These are phyloP conservation scores for Oegoconia quadripuncta DNA, from an alignment of 2,888 invertebrate genomes.

Conservation along the genomic window DNA sequence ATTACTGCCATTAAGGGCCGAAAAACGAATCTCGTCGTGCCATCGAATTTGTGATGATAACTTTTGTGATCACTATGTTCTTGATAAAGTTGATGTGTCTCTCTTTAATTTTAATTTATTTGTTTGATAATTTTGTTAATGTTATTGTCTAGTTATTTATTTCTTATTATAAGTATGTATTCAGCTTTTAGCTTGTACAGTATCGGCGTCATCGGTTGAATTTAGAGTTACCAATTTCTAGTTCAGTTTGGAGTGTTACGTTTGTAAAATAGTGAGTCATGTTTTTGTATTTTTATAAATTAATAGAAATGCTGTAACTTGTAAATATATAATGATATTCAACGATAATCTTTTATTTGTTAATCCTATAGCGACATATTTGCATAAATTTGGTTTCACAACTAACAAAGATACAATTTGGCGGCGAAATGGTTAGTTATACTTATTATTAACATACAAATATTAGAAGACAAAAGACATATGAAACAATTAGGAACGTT, in stretches of 20 bases:
- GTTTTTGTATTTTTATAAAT: slow-evolving; percentile 64
- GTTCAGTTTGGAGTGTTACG: slow-evolving; percentile 57
- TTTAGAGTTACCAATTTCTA: slow-evolving; percentile 67
- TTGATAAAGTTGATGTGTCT: slow-evolving; percentile 46
- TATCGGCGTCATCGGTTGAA: slow-evolving; percentile 47
- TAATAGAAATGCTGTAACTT: slow-evolving; percentile 56
- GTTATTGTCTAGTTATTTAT: slow-evolving; percentile 70
- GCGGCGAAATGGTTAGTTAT: no score
- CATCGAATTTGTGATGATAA: slow-evolving; percentile 70
- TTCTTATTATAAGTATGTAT: slow-evolving; percentile 37
- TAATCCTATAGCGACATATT: no score
- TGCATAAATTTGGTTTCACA: no score
- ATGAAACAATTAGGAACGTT: no score
- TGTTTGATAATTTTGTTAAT: slow-evolving; percentile 68
- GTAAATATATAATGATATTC: slow-evolving; percentile 74
- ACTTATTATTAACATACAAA: no score
- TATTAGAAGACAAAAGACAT: no score
- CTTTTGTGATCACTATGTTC: slow-evolving; percentile 55
- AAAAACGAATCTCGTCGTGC: slow-evolving; percentile 55
- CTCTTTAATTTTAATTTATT: slow-evolving; percentile 66
- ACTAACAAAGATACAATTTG: no score
- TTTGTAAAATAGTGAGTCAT: slow-evolving; percentile 61
- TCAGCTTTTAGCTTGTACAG: slow-evolving; percentile 56
- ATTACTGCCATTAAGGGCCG: slow-evolving; percentile 26
- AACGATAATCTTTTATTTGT: slow-evolving; percentile 37